These are phyloP conservation scores for Holacanthella duospinosa DNA, from an alignment of 2,888 invertebrate genomes.

Conservation along the genomic window DNA sequence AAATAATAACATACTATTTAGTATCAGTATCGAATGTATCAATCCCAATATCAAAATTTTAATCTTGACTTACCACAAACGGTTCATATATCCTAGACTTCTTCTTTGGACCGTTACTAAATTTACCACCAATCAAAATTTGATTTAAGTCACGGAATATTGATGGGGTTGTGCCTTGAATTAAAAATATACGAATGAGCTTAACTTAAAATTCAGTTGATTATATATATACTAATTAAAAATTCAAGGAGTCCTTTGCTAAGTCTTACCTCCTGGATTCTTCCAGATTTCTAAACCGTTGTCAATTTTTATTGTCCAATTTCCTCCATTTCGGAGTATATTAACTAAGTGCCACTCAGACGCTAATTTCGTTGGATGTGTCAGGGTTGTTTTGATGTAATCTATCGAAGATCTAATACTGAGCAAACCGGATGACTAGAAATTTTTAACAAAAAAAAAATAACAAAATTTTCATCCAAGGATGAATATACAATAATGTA, in stretches of 20 bases:
- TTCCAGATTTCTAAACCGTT: background rate
- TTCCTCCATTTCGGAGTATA: background rate
- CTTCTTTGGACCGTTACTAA: slow-evolving; percentile 4
- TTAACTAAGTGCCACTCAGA: slow-evolving; percentile 1
- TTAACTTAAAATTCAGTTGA: too few species aligned
- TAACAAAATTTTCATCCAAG: too few species aligned
- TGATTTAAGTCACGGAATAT: slow-evolving; percentile 1
- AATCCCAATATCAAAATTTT: too few species aligned
- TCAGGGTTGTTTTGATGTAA: background rate
- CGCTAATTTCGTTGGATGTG: slow-evolving; percentile 2
- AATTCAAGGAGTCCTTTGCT: background rate
- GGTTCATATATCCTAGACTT: background rate
- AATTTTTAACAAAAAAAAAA: background rate
- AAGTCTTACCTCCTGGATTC: background rate
- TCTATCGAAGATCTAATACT: background rate
- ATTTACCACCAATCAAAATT: background rate
- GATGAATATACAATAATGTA: too few species aligned
- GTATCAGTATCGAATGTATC: too few species aligned
- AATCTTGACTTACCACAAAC: background rate
- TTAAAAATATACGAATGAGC: background rate
- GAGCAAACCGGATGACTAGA: slow-evolving; percentile 1
- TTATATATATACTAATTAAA: too few species aligned
- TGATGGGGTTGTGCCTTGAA: background rate
- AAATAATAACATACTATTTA: too few species aligned
- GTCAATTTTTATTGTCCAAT: slow-evolving; percentile 5